phyloP scores from a whole-genome alignment of 2,797 vertebrate species.

The Distichodus sexfasciatus region DNA sequence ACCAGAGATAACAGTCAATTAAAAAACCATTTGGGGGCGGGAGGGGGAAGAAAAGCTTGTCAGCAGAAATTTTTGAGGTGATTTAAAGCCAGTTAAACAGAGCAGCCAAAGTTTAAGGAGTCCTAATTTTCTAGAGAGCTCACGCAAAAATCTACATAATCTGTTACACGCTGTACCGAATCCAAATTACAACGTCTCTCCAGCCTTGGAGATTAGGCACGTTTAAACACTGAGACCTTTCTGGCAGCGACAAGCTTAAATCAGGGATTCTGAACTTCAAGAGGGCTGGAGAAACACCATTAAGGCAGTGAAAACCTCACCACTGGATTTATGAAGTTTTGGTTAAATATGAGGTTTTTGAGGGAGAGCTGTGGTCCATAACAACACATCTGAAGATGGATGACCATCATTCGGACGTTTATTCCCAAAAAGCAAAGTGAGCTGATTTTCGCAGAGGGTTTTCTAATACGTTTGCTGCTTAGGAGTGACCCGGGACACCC shows the following conservation, averaged over 20 bases:
- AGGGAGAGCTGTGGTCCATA: neutral
- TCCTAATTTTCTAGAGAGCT: slow-evolving; percentile 5
- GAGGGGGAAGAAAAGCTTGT: neutral
- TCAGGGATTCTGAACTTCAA: slow-evolving; percentile 7
- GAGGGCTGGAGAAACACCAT: neutral
- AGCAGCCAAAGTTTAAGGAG: neutral
- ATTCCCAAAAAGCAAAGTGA: neutral
- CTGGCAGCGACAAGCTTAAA: slow-evolving; percentile 38
- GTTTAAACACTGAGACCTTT: slow-evolving; percentile 29
- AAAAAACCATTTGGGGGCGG: neutral
- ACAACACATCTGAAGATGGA: neutral
- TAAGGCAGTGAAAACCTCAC: neutral
- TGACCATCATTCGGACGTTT: neutral
- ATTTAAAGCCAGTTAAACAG: neutral
- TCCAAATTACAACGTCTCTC: slow-evolving; percentile 6
- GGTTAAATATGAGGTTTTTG: neutral
- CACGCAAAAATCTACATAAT: slow-evolving; percentile 16
- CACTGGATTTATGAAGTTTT: neutral
- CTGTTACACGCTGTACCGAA: slow-evolving; percentile 18
- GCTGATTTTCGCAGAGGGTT: neutral
- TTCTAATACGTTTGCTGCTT: no score
- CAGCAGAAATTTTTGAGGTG: neutral
- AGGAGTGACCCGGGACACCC: no score
- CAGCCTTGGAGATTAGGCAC: slow-evolving; percentile 15
- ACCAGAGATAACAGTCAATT: slow-evolving; percentile 10